phyloP scores from a whole-genome alignment of 2,888 invertebrate genomes.

The Smittia aterrima region DNA sequence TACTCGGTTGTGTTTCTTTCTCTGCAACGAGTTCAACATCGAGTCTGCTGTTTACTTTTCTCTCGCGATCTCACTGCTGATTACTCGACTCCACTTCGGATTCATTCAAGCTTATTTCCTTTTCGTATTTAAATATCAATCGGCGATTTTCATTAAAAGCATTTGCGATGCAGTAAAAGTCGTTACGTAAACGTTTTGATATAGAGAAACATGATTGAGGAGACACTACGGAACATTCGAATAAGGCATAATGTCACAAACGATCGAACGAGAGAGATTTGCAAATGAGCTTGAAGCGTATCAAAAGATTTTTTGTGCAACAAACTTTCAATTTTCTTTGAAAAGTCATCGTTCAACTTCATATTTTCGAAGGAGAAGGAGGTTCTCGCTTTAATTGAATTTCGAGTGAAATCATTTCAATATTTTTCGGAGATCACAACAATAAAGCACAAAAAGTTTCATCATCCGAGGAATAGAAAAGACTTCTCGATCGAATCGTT shows the following conservation, averaged over 20 bases:
- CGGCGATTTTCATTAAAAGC: constrained; percentile 2
- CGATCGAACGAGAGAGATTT: constrained; percentile 7
- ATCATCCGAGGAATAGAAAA: not conserved
- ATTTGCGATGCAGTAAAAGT: not conserved
- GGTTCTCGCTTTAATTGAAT: constrained; percentile 7
- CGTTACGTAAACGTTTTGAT: not conserved
- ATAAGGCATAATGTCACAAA: constrained; percentile 27
- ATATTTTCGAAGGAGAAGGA: not conserved
- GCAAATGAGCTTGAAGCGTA: constrained; percentile 7
- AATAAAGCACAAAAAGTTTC: not conserved
- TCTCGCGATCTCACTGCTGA: not conserved
- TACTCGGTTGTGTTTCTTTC: not conserved
- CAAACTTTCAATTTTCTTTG: constrained; percentile 2
- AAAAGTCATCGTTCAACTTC: not conserved
- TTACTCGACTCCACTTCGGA: not conserved
- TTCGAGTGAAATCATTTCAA: not conserved
- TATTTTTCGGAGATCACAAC: not conserved
- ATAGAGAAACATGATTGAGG: not conserved
- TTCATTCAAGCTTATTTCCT: constrained; percentile 41
- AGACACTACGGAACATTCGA: constrained; percentile 5
- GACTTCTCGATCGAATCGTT: not conserved
- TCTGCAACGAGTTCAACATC: not conserved
- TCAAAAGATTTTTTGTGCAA: not conserved
- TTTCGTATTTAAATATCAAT: constrained; percentile 23
- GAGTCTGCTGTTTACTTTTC: not conserved